A percentile compares a stretch with the other conserved stretches of the same genome.
phyloP scores from a whole-genome alignment of 2,797 vertebrate genomes.

The Schizopygopsis pylzovi region DNA sequence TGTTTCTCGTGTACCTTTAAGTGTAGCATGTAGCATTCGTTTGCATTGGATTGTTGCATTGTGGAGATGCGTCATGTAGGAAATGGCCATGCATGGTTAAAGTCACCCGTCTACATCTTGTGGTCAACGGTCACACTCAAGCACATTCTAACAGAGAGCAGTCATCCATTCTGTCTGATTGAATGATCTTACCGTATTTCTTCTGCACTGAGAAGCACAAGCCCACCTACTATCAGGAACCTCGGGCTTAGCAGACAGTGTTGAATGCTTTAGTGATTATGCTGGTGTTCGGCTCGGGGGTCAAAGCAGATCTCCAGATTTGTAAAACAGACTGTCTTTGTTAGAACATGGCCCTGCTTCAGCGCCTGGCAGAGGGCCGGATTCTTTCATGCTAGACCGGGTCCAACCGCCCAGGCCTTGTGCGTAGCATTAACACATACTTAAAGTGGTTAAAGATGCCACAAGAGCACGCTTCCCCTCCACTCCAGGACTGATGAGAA shows the following conservation, averaged over 20 bases:
- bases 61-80: background rate
- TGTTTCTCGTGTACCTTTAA: background rate
- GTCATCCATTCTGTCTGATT: slow-evolving; percentile 37
- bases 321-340: slow-evolving; percentile 59
- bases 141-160: slow-evolving; percentile 41
- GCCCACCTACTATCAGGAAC: slow-evolving; percentile 49
- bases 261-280: slow-evolving; percentile 53
- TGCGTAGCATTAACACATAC: slow-evolving; percentile 59
- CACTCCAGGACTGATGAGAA: slow-evolving; percentile 59
- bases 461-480: slow-evolving; percentile 54
- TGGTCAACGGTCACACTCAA: slow-evolving; percentile 36
- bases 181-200: slow-evolving; percentile 44
- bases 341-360: slow-evolving; percentile 53
- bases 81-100: slow-evolving; percentile 15
- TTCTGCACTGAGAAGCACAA: slow-evolving; percentile 33
- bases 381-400: slow-evolving; percentile 57
- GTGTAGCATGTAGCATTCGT: background rate
- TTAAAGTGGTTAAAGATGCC: slow-evolving; percentile 63
- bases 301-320: slow-evolving; percentile 53
- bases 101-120: slow-evolving; percentile 28
- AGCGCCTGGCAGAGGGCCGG: slow-evolving; percentile 55
- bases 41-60: background rate
- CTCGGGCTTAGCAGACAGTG: slow-evolving; percentile 54
- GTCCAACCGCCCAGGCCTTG: slow-evolving; percentile 43
- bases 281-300: slow-evolving; percentile 40